A percentile compares a stretch with the other conserved stretches of the same genome.
Evolutionary conservation across 1,140 invertebrate genomes (phyloP).

Genomic region (Mercenaria mercenaria): DNA sequence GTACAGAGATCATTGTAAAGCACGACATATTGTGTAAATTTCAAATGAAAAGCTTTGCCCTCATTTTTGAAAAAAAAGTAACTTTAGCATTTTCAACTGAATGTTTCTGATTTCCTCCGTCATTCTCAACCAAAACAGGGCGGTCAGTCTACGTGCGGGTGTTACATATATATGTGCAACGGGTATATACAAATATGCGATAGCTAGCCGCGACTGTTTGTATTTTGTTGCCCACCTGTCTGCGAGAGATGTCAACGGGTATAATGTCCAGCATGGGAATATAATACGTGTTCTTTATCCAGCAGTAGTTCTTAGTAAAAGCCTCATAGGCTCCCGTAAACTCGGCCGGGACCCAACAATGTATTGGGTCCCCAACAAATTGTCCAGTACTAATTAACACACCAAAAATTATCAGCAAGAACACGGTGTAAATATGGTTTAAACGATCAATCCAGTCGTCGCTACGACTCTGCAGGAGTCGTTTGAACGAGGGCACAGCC

Average conservation of each 20-base stretch:
- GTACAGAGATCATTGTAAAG: no score
- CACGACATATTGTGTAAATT: no score
- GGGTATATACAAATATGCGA: neutral
- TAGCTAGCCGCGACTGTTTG: neutral
- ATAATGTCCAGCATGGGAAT: constrained; percentile 86
- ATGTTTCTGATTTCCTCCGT: neutral
- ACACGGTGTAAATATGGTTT: constrained; percentile 80
- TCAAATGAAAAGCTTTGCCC: no score
- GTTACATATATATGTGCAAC: neutral
- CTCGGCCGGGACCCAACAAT: constrained; percentile 83
- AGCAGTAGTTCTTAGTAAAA: constrained; percentile 84
- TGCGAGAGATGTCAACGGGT: constrained; percentile 58
- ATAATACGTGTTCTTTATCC: constrained; percentile 87
- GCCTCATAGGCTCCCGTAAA: constrained; percentile 78
- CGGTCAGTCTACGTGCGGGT: neutral
- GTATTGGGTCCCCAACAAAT: constrained; percentile 84
- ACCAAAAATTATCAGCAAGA: constrained; percentile 77
- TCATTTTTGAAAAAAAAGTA: no score
- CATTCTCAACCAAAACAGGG: neutral
- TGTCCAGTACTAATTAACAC: constrained; percentile 81
- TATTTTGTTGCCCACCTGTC: constrained; percentile 3
- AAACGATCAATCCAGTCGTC: constrained; percentile 81
- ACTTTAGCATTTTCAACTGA: no score
- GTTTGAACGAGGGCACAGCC: constrained; percentile 75
- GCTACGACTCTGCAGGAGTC: constrained; percentile 69